A percentile compares a stretch with the other conserved stretches of the same genome.
These are phyloP conservation scores for Zalophus californianus DNA, from an alignment of 2,797 vertebrate genomes.

Conservation along the genomic window DNA sequence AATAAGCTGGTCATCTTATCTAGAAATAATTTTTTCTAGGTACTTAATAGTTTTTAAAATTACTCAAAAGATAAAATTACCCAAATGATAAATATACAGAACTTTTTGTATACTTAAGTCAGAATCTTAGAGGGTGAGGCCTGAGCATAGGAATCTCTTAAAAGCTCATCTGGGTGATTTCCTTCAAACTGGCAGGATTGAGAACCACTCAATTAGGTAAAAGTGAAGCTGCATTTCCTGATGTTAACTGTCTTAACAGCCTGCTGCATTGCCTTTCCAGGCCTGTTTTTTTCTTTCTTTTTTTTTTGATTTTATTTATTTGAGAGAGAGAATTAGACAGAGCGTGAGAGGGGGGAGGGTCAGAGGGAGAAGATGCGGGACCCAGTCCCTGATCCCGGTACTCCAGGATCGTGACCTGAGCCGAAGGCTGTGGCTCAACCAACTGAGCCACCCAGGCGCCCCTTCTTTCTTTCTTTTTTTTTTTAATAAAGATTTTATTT, in stretches of 20 bases:
- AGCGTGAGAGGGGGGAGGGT: too few relatives aligned
- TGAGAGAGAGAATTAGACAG: background rate
- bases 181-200: background rate
- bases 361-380: too few relatives aligned
- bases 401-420: too few relatives aligned
- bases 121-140: background rate
- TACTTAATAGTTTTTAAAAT: background rate
- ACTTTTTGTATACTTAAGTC: background rate
- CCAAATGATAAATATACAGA: background rate
- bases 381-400: too few relatives aligned
- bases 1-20: constrained; percentile 29
- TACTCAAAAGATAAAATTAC: background rate
- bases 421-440: too few relatives aligned
- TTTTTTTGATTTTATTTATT: background rate
- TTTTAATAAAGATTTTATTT: too few relatives aligned
- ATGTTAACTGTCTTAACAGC: background rate
- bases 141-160: background rate
- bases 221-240: background rate
- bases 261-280: background rate
- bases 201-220: background rate
- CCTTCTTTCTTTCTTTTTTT: too few relatives aligned
- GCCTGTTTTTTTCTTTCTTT: too few relatives aligned
- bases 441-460: too few relatives aligned
- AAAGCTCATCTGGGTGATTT: background rate
- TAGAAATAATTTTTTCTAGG: constrained; percentile 41